Evolutionary conservation across 2,113 vertebrate species (phyloP).

Genomic region (Phocoena phocoena): DNA sequence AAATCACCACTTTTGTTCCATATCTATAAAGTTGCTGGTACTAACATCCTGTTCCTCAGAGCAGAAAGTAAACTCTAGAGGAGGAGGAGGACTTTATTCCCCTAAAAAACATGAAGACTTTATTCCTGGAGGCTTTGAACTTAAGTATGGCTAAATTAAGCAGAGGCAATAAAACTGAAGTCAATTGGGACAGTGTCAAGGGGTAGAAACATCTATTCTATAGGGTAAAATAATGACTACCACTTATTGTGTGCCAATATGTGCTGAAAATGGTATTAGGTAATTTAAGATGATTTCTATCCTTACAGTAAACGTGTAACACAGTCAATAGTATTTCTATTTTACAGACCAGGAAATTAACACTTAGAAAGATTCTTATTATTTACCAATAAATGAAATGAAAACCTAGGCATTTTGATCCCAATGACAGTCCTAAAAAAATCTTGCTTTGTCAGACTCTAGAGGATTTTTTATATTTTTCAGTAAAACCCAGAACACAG

Average conservation of each 20-base stretch:
- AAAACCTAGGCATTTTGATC: neutral
- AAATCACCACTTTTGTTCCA: neutral
- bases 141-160: neutral
- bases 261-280: conserved; percentile 6
- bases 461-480: conserved; percentile 21
- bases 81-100: neutral
- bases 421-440: neutral
- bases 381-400: conserved; percentile 5
- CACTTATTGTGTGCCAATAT: neutral
- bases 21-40: neutral
- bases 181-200: neutral
- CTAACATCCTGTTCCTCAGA: neutral
- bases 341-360: neutral
- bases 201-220: neutral
- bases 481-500: neutral
- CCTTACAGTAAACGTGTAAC: neutral
- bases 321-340: neutral
- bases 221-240: neutral
- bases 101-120: neutral
- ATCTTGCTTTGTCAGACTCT: neutral
- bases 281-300: neutral
- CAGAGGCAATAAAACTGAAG: neutral
- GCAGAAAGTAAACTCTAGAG: neutral
- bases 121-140: neutral
- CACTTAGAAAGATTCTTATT: neutral